These are phyloP conservation scores for Agonopterix alstromeriana DNA, from an alignment of 2,888 invertebrate species.

Conservation along the genomic window DNA sequence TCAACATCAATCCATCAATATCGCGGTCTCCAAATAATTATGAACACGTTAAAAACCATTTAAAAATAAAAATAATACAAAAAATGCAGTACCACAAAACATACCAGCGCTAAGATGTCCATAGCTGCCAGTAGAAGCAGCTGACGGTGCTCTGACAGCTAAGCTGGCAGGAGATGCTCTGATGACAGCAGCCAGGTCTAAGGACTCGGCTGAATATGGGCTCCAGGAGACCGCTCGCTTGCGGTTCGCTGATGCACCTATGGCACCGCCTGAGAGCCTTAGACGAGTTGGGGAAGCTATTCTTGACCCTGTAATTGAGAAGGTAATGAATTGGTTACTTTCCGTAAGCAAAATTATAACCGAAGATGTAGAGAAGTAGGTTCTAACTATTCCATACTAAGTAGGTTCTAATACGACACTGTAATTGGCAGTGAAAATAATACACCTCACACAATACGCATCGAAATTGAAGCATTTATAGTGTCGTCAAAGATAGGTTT, in stretches of 20 bases:
- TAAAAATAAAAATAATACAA: neutral
- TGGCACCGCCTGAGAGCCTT: slow-evolving; percentile 63
- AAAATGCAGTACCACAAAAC: neutral
- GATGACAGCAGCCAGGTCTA: slow-evolving; percentile 96
- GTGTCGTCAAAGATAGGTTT: too few species aligned
- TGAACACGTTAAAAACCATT: neutral
- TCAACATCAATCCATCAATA: too few species aligned
- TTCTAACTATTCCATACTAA: too few species aligned
- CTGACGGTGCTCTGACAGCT: slow-evolving; percentile 91
- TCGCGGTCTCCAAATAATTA: too few species aligned
- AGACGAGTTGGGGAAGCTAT: slow-evolving; percentile 68
- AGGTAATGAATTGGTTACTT: neutral
- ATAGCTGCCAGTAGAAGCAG: slow-evolving; percentile 91
- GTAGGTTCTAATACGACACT: too few species aligned
- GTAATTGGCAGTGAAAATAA: too few species aligned
- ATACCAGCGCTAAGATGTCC: slow-evolving; percentile 96
- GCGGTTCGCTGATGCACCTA: slow-evolving; percentile 80
- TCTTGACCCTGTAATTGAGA: slow-evolving; percentile 53
- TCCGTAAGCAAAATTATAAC: too few species aligned
- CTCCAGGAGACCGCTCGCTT: slow-evolving; percentile 96
- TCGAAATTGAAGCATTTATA: too few species aligned
- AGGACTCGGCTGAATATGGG: slow-evolving; percentile 94
- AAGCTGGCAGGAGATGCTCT: slow-evolving; percentile 96
- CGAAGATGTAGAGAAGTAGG: too few species aligned
- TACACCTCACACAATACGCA: too few species aligned